Evolutionary conservation across 1,140 invertebrate genomes (phyloP), one percentile per base, ranked within the genome.

Genomic region (Microplitis demolitor): DNA sequence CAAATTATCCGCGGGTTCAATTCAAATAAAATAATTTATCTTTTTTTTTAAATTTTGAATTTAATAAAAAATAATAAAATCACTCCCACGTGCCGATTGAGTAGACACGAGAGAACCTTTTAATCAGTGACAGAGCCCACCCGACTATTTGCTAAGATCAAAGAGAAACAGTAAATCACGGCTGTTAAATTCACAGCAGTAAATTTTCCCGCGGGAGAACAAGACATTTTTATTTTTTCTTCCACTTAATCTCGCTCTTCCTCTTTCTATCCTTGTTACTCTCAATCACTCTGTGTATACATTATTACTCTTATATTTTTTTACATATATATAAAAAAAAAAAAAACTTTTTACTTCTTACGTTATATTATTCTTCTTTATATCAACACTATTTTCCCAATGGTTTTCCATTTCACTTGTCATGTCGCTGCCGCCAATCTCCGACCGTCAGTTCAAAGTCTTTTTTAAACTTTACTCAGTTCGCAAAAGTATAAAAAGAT

Each of bases 151-250:
- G 69, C 60, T 66, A 53, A 64, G 58, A 72, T 72, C 74, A 73
- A 75, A 72, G 73, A 72, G 35, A 60, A 64, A 72, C 33, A 66
- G 70, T 72, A 72, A 72, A 72, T 72, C 64, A 72, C 71, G 61
- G 51, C 34, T 62, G 70, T 66, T 63, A 66, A 72, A 72, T 72
- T 72, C 62, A 64, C 70, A 64, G 62, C 34, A 72, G 64, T 72
- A 66, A 72, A 72, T 71, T 63, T 56, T 63, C 61, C 69, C 56
- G 45, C 54, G 34, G 11, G n/a, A 54, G 45, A 45, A 45, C 3
- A 45, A 45, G 39, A 45, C 39, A 45, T 45, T 45, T 45, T 9
- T 6, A 45, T 45, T 45, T 45, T 45, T 11, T 45, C 39, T 45
- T 45, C 6, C 8, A 45, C 39, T 45, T 45, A 45, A 45, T 45